Conservation (phyloP, 2,797 vertebrate genomes). For the Ctenopoma kingsleyae region DNA sequence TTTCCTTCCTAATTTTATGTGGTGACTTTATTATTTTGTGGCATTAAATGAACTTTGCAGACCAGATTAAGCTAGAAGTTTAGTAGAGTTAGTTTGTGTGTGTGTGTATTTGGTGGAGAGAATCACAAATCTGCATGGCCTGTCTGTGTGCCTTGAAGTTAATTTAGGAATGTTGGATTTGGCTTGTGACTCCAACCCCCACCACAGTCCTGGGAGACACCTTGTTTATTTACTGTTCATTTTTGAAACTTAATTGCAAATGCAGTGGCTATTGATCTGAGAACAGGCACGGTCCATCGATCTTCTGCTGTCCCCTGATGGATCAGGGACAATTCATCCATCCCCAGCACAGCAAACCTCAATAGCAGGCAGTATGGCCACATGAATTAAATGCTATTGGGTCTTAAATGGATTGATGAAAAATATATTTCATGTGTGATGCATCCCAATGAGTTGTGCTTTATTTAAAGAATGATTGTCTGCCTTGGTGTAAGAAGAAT, state of each 20-base stretch:
- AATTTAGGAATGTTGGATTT: constrained; percentile 32
- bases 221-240: constrained; percentile 76
- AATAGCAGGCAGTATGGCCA: constrained; percentile 5
- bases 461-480: constrained; percentile 2
- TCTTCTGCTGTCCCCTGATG: constrained; percentile 62
- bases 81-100: neutral
- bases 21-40: neutral
- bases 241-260: constrained; percentile 76
- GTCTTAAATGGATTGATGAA: constrained; percentile 49
- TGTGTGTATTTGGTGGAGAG: neutral
- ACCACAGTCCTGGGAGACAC: constrained; percentile 38
- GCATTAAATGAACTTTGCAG: neutral
- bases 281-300: constrained; percentile 59
- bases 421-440: constrained; percentile 16
- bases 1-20: too few species aligned
- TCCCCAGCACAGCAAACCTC: constrained; percentile 25
- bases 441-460: constrained; percentile 31
- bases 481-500: neutral
- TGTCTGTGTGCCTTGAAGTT: constrained; percentile 29
- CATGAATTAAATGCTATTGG: constrained; percentile 45
- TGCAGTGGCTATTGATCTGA: constrained; percentile 67
- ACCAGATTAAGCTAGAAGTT: neutral
- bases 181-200: constrained; percentile 6
- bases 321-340: constrained; percentile 69
- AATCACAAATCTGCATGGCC: constrained; percentile 6